Conservation (phyloP, 2,797 vertebrate genomes). For the Sebastes vulpes region DNA sequence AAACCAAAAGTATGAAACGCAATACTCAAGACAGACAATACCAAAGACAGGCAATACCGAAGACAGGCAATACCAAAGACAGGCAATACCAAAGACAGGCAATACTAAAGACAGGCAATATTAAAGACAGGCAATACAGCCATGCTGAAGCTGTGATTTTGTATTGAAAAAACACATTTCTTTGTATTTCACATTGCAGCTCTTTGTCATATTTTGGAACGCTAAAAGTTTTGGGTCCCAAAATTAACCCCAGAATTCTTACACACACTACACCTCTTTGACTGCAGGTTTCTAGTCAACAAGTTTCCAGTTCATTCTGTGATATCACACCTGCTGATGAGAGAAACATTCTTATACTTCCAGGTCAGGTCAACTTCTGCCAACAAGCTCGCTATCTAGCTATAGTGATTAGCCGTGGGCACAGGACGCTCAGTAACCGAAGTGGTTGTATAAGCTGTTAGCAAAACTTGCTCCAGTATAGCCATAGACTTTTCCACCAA, state of each 20-base stretch:
- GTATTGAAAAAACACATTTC: too few relatives aligned
- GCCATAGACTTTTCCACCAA: too few relatives aligned
- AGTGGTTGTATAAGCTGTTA: background rate
- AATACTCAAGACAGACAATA: too few relatives aligned
- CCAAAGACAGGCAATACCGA: accelerated
- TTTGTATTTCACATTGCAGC: too few relatives aligned
- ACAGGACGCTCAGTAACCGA: background rate
- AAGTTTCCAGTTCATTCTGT: background rate
- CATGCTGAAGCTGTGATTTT: too few relatives aligned
- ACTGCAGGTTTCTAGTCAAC: background rate
- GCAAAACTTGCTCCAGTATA: background rate
- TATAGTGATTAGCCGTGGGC: background rate
- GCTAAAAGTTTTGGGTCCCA: too few relatives aligned
- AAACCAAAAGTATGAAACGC: too few relatives aligned
- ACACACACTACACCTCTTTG: too few relatives aligned
- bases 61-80: accelerated
- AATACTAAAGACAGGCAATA: too few relatives aligned
- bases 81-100: accelerated
- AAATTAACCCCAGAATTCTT: too few relatives aligned
- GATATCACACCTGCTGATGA: background rate
- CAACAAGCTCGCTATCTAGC: background rate
- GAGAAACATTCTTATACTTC: background rate
- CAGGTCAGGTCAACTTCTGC: background rate
- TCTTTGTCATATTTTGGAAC: too few relatives aligned
- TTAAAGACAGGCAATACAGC: too few relatives aligned